Percentiles rank a stretch among this genome's conserved stretches.
phyloP scores from a whole-genome alignment of 2,113 vertebrate genomes.

The Aegotheles bennettii region DNA sequence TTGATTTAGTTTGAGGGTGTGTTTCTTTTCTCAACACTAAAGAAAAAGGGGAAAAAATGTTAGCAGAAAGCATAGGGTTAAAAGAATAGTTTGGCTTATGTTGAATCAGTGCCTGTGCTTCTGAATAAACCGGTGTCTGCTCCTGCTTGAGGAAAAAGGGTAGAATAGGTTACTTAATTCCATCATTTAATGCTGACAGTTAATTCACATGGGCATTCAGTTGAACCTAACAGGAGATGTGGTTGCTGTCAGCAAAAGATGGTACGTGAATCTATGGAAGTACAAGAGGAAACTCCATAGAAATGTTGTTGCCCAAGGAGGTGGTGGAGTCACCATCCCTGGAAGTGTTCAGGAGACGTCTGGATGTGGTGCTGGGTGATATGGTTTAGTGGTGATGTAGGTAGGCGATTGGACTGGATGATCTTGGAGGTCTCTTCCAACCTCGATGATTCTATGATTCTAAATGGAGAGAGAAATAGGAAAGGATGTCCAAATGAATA shows the following conservation, averaged over 20 bases:
- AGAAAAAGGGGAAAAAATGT: background rate
- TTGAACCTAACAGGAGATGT: background rate
- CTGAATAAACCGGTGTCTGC: background rate
- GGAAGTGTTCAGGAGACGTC: too few relatives aligned
- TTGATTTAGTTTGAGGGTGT: background rate
- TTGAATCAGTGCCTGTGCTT: background rate
- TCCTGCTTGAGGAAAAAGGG: background rate
- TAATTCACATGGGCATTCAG: background rate
- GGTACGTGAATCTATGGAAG: background rate
- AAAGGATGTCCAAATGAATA: background rate
- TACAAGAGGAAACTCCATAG: fast-evolving
- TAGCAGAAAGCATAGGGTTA: background rate
- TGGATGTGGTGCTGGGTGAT: too few relatives aligned
- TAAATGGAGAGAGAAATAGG: background rate
- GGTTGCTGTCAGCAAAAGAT: background rate
- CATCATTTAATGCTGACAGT: background rate
- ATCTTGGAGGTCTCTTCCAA: too few relatives aligned
- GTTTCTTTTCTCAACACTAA: background rate
- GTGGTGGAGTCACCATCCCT: too few relatives aligned
- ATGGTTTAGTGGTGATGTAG: too few relatives aligned
- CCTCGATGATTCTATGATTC: too few relatives aligned
- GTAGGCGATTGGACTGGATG: too few relatives aligned
- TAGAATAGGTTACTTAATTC: background rate
- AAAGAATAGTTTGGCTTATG: background rate
- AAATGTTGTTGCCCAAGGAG: too few relatives aligned